Base-by-base conservation (phyloP, 2,113 vertebrate genomes). In the Proterorhinus semilunaris region DNA sequence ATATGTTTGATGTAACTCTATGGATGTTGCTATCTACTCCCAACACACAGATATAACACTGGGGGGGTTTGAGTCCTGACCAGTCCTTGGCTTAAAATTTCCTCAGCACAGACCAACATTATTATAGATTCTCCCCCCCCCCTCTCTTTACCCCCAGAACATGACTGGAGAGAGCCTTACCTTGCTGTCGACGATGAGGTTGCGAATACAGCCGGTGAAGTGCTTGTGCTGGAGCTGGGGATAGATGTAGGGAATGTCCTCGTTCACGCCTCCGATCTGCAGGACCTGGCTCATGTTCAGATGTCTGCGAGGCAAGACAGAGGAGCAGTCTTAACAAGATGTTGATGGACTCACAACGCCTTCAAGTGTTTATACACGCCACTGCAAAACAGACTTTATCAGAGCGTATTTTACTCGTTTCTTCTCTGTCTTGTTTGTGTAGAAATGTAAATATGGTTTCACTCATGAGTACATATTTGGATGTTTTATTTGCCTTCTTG, bases 211-310 rank as follows among this genome's bases (percentile, higher is more conserved):
- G 66, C 95, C 95, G 1, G 91, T 94, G 71, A 95, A 97, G 87
- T 95, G 94, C 76, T 93, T 95, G 83, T 96, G 92, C 44, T 91
- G 91, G 51, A 96, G 51, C 8, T 95, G 93, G 0, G 93, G 93
- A 75, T 96, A 95, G 73, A 92, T 87, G 79, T 95, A 95, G 0
- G 94, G 93, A 36, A 95, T 80, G 0, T 93, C 94, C 79, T 95
- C 93, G 46, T 95, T 97, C 3, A 96, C 93, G 51, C 95, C 95
- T 4, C 95, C 95, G 12, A 97, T 83, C 85, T 96, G 95, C 4
- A 97, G 90, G 64, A 96, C 94, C 50, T 95, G 93, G 75, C 93
- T 94, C 62, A 72, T 82, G 76, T 94, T 93, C 88, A 95, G 89
- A 77, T 94, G 87, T 87, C 95, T 96, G 52, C 47, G 81, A 83